These are phyloP conservation scores for Mustelus asterias DNA, from an alignment of 2,113 vertebrate species.

Conservation along the genomic window DNA sequence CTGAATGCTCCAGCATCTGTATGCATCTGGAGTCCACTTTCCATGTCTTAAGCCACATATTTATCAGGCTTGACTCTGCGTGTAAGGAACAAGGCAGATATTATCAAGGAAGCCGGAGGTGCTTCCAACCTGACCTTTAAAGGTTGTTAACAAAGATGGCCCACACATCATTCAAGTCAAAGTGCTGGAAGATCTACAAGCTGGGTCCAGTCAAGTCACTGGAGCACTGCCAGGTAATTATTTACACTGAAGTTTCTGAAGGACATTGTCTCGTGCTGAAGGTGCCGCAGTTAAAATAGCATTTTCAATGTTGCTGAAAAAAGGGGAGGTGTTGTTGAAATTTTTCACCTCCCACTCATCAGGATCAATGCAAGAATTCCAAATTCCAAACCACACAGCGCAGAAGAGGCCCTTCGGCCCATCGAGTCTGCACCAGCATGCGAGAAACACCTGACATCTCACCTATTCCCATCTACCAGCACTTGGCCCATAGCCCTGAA, in stretches of 20 bases:
- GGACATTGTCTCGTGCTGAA: background rate
- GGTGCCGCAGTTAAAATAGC: background rate
- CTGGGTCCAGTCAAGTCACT: background rate
- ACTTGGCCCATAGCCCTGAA: no score
- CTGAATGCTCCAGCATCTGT: background rate
- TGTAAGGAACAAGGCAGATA: background rate
- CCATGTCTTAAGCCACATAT: background rate
- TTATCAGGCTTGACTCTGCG: background rate
- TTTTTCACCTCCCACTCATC: background rate
- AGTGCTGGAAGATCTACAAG: background rate
- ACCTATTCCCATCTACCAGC: no score
- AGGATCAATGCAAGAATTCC: background rate
- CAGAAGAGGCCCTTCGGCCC: no score
- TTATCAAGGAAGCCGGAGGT: background rate
- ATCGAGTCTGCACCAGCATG: no score
- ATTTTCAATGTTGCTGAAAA: background rate
- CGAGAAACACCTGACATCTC: no score
- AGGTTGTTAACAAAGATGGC: background rate
- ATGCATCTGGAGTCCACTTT: background rate
- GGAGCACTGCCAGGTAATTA: slow-evolving; percentile 11
- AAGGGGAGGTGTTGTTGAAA: background rate
- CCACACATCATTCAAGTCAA: background rate
- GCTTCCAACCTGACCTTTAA: background rate
- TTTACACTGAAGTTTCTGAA: background rate
- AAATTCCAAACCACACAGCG: background rate